Conservation (phyloP, 2,888 invertebrate genomes). For the Melanotus villosus region DNA sequence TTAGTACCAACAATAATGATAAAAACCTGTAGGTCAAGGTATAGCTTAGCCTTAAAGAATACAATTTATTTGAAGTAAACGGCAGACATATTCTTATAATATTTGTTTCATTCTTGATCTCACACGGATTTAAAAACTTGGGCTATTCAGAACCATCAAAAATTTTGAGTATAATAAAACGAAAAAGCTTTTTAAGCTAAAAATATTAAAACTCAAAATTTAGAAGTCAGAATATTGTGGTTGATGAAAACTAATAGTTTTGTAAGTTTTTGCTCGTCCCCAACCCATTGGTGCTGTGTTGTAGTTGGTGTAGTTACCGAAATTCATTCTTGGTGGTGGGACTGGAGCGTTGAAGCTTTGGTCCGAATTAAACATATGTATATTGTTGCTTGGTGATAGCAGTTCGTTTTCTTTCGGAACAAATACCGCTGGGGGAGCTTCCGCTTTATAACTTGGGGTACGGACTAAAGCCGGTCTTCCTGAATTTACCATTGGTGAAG, state of each 20-base stretch:
- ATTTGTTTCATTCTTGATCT: no score
- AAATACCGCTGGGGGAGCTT: slow-evolving; percentile 59
- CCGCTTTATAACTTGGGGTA: slow-evolving; percentile 62
- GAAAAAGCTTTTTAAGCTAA: background rate
- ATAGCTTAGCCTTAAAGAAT: background rate
- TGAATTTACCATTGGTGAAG: slow-evolving; percentile 13
- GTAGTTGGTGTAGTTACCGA: slow-evolving; percentile 73
- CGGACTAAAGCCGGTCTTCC: slow-evolving; percentile 38
- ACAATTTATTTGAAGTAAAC: background rate
- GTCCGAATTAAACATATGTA: slow-evolving; percentile 32
- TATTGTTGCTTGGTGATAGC: slow-evolving; percentile 49
- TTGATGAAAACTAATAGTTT: slow-evolving; percentile 80
- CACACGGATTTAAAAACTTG: no score
- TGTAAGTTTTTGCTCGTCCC: slow-evolving; percentile 79
- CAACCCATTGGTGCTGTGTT: slow-evolving; percentile 90
- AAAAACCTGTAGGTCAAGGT: slow-evolving; percentile 6
- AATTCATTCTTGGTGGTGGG: slow-evolving; percentile 58
- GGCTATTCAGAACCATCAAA: background rate
- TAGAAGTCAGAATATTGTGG: slow-evolving; percentile 71
- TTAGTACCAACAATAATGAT: slow-evolving; percentile 25
- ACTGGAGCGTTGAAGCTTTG: slow-evolving; percentile 51
- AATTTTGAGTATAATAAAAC: background rate
- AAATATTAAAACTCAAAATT: slow-evolving; percentile 44
- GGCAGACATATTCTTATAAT: no score
- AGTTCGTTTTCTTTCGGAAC: slow-evolving; percentile 61